Conservation (phyloP, 2,888 invertebrate genomes). For the Trypoxylon attenuatum region DNA sequence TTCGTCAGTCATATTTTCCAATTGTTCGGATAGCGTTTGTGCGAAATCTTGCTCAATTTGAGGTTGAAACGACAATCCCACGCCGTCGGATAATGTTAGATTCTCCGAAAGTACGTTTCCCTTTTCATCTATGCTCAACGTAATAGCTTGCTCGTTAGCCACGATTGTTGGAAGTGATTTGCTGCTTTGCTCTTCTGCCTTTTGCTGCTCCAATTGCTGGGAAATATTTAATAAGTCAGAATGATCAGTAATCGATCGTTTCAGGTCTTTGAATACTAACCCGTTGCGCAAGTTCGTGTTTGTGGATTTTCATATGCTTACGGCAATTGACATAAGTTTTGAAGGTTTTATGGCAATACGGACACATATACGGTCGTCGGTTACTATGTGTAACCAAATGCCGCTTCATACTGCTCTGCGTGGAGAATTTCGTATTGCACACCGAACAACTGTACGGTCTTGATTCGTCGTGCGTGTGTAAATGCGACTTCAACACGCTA, state of each 20-base stretch:
- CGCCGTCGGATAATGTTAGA: constrained; percentile 47
- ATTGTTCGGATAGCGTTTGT: constrained; percentile 60
- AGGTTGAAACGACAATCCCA: constrained; percentile 59
- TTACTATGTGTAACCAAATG: constrained; percentile 73
- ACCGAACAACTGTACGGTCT: constrained; percentile 76
- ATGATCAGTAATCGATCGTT: background rate
- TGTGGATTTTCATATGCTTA: constrained; percentile 81
- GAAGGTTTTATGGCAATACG: constrained; percentile 72
- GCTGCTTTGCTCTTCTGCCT: constrained; percentile 39
- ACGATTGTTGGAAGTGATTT: no score
- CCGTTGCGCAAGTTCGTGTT: constrained; percentile 75
- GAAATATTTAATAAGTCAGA: background rate
- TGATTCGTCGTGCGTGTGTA: constrained; percentile 76
- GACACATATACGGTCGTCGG: constrained; percentile 73
- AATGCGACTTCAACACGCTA: constrained; percentile 77
- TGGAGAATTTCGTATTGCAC: constrained; percentile 74
- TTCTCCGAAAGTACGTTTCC: constrained; percentile 45
- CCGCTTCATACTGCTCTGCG: constrained; percentile 73
- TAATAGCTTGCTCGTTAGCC: background rate
- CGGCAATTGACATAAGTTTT: constrained; percentile 77
- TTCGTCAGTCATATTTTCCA: constrained; percentile 48
- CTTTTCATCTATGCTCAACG: background rate
- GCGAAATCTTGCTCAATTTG: constrained; percentile 59
- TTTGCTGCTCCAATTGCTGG: constrained; percentile 64
- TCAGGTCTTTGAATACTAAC: constrained; percentile 29